These are phyloP conservation scores for Cerastis leucographa DNA, from an alignment of 2,888 invertebrate genomes.

Conservation along the genomic window DNA sequence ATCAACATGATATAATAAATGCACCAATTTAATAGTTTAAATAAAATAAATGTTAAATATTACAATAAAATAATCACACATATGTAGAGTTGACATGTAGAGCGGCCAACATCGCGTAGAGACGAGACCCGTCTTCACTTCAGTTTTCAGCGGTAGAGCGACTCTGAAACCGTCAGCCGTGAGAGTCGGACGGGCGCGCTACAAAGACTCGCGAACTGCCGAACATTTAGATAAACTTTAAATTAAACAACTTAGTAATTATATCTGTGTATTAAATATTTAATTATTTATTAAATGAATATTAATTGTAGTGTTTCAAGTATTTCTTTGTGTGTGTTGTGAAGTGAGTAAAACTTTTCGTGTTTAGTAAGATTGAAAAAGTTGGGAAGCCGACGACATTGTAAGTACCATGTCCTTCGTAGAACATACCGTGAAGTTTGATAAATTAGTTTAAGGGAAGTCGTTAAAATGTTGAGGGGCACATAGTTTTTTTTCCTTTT, in stretches of 20 bases:
- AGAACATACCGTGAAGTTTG: constrained; percentile 30
- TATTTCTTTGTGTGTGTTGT: constrained; percentile 55
- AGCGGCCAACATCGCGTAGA: constrained; percentile 42
- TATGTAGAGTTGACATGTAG: constrained; percentile 45
- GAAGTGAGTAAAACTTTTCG: constrained; percentile 60
- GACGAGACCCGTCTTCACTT: constrained; percentile 61
- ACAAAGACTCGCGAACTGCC: constrained; percentile 42
- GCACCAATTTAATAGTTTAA: background rate
- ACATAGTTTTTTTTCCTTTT: background rate
- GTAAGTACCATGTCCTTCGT: constrained; percentile 60
- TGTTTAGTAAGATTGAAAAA: constrained; percentile 59
- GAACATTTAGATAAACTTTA: constrained; percentile 40
- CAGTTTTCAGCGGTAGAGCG: constrained; percentile 71
- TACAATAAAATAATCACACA: constrained; percentile 18
- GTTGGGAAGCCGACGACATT: constrained; percentile 51
- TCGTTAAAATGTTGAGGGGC: constrained; percentile 22
- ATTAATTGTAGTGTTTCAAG: constrained; percentile 21
- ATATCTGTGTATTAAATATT: constrained; percentile 20
- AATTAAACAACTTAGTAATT: constrained; percentile 7
- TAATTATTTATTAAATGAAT: background rate
- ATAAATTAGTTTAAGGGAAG: constrained; percentile 53
- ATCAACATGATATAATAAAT: background rate
- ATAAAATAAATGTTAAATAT: background rate
- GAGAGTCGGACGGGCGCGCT: constrained; percentile 70
- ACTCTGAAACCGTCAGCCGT: constrained; percentile 72